Percentiles rank a stretch among this genome's conserved stretches.
Conservation (phyloP, 1,140 invertebrate genomes). For the Diorhabda elongata region DNA sequence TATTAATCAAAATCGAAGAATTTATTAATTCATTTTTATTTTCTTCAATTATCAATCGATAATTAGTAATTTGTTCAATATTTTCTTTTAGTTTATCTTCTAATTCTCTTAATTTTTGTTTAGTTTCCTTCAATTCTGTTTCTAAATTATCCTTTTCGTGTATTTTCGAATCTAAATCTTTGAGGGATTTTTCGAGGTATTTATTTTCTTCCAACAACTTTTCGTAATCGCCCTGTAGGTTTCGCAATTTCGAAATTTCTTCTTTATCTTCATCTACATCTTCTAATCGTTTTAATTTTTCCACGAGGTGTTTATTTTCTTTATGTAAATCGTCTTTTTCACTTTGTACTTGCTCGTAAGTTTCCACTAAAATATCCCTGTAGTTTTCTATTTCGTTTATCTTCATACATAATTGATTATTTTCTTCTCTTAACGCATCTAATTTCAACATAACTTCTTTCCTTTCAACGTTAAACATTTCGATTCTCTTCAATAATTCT, state of each 20-base stretch:
- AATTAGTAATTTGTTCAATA: slow-evolving; percentile 49
- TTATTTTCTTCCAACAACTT: slow-evolving; percentile 32
- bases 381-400: slow-evolving; percentile 57
- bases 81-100: slow-evolving; percentile 38
- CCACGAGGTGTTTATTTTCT: slow-evolving; percentile 33
- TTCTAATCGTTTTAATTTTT: slow-evolving; percentile 5
- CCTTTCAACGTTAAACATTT: slow-evolving; percentile 60
- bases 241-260: slow-evolving; percentile 12
- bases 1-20: slow-evolving; percentile 30
- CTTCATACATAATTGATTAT: slow-evolving; percentile 52
- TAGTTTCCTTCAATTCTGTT: slow-evolving; percentile 27
- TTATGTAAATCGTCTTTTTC: slow-evolving; percentile 46
- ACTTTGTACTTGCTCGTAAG: slow-evolving; percentile 46
- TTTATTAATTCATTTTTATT: slow-evolving; percentile 47
- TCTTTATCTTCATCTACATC: background rate
- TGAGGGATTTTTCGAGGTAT: slow-evolving; percentile 49
- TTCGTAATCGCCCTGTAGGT: slow-evolving; percentile 34
- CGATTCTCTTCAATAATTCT: slow-evolving; percentile 63
- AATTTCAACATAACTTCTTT: slow-evolving; percentile 67
- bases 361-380: slow-evolving; percentile 50
- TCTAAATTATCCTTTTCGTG: slow-evolving; percentile 52
- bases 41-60: slow-evolving; percentile 40
- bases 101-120: slow-evolving; percentile 49
- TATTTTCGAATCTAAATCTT: slow-evolving; percentile 49
- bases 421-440: slow-evolving; percentile 59